phyloP scores from a whole-genome alignment of 2,888 invertebrate genomes.

The Caenorhabditis plicata region DNA sequence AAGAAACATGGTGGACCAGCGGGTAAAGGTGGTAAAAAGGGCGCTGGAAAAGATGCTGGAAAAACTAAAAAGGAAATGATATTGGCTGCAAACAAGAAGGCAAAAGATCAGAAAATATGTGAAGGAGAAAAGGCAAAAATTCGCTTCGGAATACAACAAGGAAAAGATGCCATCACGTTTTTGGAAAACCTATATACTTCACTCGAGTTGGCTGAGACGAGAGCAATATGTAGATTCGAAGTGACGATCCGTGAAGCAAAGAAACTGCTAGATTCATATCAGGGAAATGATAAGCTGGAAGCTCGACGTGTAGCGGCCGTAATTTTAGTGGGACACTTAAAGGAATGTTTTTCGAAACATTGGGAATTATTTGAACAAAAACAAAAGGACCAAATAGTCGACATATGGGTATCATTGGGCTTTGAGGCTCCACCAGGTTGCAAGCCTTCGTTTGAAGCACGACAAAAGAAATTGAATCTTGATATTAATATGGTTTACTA shows the following conservation, averaged over 20 bases:
- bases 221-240: constrained; percentile 57
- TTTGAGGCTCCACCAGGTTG: constrained; percentile 50
- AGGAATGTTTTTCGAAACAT: constrained; percentile 54
- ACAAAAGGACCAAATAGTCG: constrained; percentile 57
- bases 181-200: constrained; percentile 51
- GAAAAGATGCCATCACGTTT: constrained; percentile 47
- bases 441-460: constrained; percentile 47
- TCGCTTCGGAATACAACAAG: constrained; percentile 53
- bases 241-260: constrained; percentile 43
- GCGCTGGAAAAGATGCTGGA: constrained; percentile 37
- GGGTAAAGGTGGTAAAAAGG: constrained; percentile 41
- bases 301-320: constrained; percentile 46
- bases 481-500: constrained; percentile 58
- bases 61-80: constrained; percentile 61
- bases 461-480: constrained; percentile 50
- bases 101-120: constrained; percentile 43
- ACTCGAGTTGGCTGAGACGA: constrained; percentile 60
- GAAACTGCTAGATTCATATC: constrained; percentile 27
- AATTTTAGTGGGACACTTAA: constrained; percentile 55
- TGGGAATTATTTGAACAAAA: constrained; percentile 54
- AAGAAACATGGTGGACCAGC: constrained; percentile 26
- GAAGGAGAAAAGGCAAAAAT: constrained; percentile 60
- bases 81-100: constrained; percentile 54
- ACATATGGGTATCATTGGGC: constrained; percentile 58
- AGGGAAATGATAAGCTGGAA: constrained; percentile 30